Percentiles rank a stretch among this genome's conserved stretches.
phyloP scores from a whole-genome alignment of 2,113 vertebrate species.

The Microcebus lehilahytsara region DNA sequence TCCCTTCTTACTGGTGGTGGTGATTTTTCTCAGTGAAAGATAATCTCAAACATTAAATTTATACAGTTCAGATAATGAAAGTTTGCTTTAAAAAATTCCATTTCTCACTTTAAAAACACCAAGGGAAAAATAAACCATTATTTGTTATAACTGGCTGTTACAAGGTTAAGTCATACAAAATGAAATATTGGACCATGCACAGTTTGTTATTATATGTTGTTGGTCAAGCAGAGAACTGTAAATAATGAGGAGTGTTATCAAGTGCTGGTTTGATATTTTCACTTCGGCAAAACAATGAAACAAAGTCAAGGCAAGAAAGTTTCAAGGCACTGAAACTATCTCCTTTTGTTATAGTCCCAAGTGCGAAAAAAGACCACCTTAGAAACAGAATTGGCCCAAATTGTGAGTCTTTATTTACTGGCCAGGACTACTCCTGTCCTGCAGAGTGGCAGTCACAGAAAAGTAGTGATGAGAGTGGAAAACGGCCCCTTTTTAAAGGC shows the following conservation, averaged over 20 bases:
- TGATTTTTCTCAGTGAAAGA: background rate
- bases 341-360: background rate
- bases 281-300: background rate
- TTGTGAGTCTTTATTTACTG: too few relatives aligned
- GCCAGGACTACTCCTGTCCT: too few relatives aligned
- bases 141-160: background rate
- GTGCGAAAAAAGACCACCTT: too few relatives aligned
- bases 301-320: background rate
- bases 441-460: too few relatives aligned
- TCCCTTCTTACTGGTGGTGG: background rate
- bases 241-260: background rate
- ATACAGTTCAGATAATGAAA: background rate
- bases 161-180: background rate
- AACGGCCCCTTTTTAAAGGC: too few relatives aligned
- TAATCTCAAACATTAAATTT: slow-evolving; percentile 6
- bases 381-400: too few relatives aligned
- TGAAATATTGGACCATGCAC: background rate
- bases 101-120: background rate
- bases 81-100: background rate
- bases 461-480: too few relatives aligned
- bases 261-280: background rate
- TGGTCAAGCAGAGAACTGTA: background rate
- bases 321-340: background rate
- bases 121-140: background rate
- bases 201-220: background rate